Evolutionary conservation across 2,797 vertebrate species (phyloP).

Genomic region (Oreochromis grahami): DNA sequence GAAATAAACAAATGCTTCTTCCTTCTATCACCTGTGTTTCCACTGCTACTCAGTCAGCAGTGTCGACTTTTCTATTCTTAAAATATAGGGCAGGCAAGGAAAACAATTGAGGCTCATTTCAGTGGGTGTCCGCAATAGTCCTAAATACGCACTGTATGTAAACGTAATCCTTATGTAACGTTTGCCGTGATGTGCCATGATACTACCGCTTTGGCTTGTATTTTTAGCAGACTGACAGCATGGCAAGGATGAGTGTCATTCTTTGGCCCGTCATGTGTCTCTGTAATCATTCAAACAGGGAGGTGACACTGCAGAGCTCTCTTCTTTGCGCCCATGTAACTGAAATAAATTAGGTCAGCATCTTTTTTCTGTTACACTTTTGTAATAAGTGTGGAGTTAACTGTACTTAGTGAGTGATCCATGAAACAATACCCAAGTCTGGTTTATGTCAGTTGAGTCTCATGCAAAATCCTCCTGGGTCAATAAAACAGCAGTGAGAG

Average conservation of each 20-base stretch:
- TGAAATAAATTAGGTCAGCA: conserved; percentile 4
- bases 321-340: not conserved
- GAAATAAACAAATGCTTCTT: not conserved
- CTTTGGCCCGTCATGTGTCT: conserved; percentile 16
- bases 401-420: not conserved
- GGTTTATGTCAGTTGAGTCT: not conserved
- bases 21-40: not conserved
- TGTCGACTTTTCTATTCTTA: not conserved
- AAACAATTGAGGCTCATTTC: conserved; percentile 2
- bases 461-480: not conserved
- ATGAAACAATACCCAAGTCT: not conserved
- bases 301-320: conserved; percentile 6
- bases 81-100: conserved; percentile 14
- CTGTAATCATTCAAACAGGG: not conserved
- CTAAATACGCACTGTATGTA: conserved; percentile 1
- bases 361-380: not conserved
- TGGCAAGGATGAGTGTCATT: conserved; percentile 40
- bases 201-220: conserved; percentile 26
- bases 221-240: conserved; percentile 57
- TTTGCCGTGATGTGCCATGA: not conserved
- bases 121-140: conserved; percentile 8
- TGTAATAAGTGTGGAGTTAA: not conserved
- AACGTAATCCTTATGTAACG: conserved; percentile 28
- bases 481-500: conserved; percentile 4
- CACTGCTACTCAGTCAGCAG: not conserved